phyloP scores from a whole-genome alignment of 2,888 invertebrate genomes.

The Thumatha senex region DNA sequence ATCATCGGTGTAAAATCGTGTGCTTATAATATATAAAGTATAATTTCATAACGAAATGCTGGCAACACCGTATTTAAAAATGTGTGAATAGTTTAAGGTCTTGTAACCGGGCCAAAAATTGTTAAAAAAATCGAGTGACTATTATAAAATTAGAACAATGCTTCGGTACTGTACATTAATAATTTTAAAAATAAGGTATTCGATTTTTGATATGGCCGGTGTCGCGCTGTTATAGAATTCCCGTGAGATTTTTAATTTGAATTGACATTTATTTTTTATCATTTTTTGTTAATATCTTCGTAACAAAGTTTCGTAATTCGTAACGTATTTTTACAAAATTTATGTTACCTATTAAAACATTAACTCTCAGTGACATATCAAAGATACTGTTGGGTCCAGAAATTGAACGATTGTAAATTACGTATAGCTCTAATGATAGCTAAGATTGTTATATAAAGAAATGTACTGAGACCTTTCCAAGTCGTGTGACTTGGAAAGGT shows the following conservation, averaged over 20 bases:
- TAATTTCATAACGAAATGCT: slow-evolving; percentile 36
- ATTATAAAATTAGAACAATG: slow-evolving; percentile 19
- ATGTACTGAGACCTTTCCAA: neutral
- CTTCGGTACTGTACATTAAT: neutral
- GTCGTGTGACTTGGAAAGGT: no score
- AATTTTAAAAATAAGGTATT: slow-evolving; percentile 21
- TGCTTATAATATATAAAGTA: slow-evolving; percentile 25
- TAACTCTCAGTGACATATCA: slow-evolving; percentile 34
- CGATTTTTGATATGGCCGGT: slow-evolving; percentile 30
- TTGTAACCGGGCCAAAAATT: no score
- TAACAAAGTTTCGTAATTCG: neutral
- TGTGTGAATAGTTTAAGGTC: no score
- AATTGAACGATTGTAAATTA: slow-evolving; percentile 23
- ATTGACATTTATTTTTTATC: neutral
- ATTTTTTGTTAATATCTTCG: no score
- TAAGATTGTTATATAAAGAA: neutral
- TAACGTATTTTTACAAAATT: neutral
- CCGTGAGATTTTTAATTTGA: slow-evolving; percentile 44
- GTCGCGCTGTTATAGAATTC: slow-evolving; percentile 46
- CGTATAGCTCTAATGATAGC: slow-evolving; percentile 7
- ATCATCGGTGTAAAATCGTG: slow-evolving; percentile 15
- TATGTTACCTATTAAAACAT: no score
- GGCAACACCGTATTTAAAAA: slow-evolving; percentile 39
- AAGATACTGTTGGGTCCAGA: slow-evolving; percentile 36
- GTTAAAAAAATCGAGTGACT: slow-evolving; percentile 14